phyloP scores from a whole-genome alignment of 2,888 invertebrate genomes.

The Erpobdella octoculata region DNA sequence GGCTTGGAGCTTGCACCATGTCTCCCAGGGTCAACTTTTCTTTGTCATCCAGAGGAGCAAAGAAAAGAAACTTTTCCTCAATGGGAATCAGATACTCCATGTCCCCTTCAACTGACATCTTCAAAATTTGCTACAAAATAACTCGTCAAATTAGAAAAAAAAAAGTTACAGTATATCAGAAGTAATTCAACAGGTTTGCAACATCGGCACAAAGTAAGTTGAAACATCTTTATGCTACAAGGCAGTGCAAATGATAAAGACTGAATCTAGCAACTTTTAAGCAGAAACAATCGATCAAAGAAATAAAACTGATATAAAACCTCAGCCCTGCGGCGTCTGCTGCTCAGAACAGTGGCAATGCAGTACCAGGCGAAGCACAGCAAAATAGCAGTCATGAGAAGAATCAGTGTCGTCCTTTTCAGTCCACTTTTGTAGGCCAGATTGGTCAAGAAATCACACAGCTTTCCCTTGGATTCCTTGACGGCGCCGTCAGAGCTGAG shows the following conservation, averaged over 20 bases:
- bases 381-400: not conserved
- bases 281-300: too few relatives aligned
- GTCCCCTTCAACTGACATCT: not conserved
- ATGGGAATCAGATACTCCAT: constrained; percentile 18
- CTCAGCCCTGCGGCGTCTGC: not conserved
- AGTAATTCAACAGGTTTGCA: too few relatives aligned
- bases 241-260: not conserved
- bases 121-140: not conserved
- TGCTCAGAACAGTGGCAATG: not conserved
- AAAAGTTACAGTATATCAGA: too few relatives aligned
- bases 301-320: not conserved
- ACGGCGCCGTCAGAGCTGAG: not conserved
- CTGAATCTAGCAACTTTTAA: too few relatives aligned
- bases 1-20: constrained; percentile 2
- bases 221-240: not conserved
- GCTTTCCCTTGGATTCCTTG: not conserved
- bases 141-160: too few relatives aligned
- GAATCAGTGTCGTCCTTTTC: constrained; percentile 1
- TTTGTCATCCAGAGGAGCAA: not conserved
- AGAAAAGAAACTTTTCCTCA: constrained; percentile 22
- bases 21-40: not conserved
- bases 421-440: not conserved
- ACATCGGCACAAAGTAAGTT: too few relatives aligned
- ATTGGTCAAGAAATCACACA: not conserved
- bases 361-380: constrained; percentile 16